phyloP scores from a whole-genome alignment of 2,113 vertebrate genomes.

The Actinemys pallida region DNA sequence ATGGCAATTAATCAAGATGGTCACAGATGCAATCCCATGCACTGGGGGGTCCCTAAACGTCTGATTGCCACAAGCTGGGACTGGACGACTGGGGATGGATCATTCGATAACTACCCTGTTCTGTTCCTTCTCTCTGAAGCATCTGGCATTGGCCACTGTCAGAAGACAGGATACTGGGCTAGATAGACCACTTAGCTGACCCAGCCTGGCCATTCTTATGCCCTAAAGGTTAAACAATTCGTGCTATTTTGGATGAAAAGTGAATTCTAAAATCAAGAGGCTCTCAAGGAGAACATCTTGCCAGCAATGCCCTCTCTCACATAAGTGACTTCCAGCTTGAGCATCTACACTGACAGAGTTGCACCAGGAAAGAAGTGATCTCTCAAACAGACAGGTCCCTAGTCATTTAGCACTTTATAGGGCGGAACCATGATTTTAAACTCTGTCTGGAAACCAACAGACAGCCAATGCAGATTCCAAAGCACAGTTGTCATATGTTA shows the following conservation, averaged over 20 bases:
- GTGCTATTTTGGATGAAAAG: neutral
- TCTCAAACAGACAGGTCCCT: neutral
- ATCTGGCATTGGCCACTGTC: neutral
- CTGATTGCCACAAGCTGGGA: neutral
- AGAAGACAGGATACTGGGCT: neutral
- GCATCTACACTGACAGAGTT: constrained; percentile 24
- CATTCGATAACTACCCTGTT: neutral
- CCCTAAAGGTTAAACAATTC: neutral
- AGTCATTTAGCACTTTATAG: neutral
- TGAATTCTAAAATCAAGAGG: neutral
- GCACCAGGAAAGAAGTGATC: neutral
- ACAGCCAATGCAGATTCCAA: constrained; percentile 7
- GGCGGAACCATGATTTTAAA: neutral
- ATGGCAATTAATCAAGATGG: neutral
- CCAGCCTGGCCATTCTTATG: neutral
- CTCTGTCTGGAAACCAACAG: constrained; percentile 42
- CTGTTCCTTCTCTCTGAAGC: neutral
- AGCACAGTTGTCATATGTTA: constrained; percentile 55
- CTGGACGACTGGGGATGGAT: neutral
- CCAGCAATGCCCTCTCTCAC: constrained; percentile 8
- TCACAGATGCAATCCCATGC: neutral
- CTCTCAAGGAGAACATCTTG: fast-evolving
- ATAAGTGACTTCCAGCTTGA: fast-evolving
- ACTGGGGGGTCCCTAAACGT: neutral
- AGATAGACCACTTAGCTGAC: neutral